Percentiles rank a stretch among this genome's conserved stretches.
phyloP scores from a whole-genome alignment of 2,888 invertebrate genomes.

The Acronicta leporina region DNA sequence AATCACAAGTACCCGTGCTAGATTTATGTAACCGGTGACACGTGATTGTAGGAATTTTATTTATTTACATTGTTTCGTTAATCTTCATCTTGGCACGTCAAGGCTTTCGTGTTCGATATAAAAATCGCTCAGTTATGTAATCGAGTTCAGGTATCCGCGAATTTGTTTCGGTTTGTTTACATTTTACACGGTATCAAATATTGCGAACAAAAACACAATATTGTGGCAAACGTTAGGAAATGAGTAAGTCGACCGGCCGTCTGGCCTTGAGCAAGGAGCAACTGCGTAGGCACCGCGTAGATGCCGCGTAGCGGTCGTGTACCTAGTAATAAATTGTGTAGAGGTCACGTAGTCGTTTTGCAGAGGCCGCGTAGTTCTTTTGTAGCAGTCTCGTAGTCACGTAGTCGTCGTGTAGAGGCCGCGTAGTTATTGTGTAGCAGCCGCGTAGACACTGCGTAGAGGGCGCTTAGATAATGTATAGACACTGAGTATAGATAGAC shows the following conservation, averaged over 20 bases:
- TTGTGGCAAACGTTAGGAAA: constrained; percentile 20
- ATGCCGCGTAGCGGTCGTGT: too few species aligned
- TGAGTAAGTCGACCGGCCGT: not conserved
- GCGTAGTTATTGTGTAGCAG: too few species aligned
- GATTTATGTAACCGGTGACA: constrained; percentile 32
- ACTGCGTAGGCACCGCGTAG: too few species aligned
- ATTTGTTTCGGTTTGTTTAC: constrained; percentile 42
- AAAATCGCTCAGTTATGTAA: constrained; percentile 12
- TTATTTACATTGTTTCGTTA: constrained; percentile 21
- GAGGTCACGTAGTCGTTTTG: too few species aligned
- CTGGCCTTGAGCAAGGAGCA: constrained; percentile 18
- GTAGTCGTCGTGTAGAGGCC: not conserved
- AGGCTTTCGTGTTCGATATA: constrained; percentile 5
- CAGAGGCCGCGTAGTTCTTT: not conserved
- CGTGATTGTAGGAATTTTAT: constrained; percentile 19
- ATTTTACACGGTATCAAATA: constrained; percentile 37
- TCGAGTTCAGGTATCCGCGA: constrained; percentile 10
- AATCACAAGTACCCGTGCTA: constrained; percentile 33
- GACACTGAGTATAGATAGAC: not conserved
- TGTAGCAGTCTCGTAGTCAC: not conserved
- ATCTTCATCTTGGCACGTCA: not conserved
- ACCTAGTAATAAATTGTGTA: too few species aligned
- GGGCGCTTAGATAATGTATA: not conserved
- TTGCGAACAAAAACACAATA: constrained; percentile 36
- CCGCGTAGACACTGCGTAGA: not conserved